Base-by-base conservation (phyloP, 2,888 invertebrate genomes). In the Xestia c-nigrum region DNA sequence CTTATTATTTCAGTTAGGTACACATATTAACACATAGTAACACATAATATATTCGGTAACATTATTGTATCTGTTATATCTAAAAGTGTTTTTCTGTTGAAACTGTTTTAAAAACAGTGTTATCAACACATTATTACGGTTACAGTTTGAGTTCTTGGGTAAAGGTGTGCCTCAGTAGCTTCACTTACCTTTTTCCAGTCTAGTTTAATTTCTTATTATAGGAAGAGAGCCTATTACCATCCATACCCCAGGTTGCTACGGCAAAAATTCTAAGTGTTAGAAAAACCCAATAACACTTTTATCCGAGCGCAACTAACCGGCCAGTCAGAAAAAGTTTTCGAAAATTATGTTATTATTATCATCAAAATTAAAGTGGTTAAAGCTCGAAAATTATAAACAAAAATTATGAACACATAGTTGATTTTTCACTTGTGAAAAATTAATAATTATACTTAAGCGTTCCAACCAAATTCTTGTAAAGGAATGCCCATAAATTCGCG, bases 401-500 rank as follows among this genome's bases (percentile, higher is more conserved):
- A 24, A 40, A 12, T 47, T 40, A 40, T 40, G 38, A 38, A 19
- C 19, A 19, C 6, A 38, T 9, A n/a, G 10, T 19, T 31, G 31
- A 31, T 31, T 31, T n/a, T 31, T 31, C 38, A 47, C 6, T 47
- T 16, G 12, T 47, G 6, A 50, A 67, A 12, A 40, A 5, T 16
- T 31, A 9, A 31, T 68, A 55, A 0, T 12, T 21, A 52, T 7
- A 50, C 19, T 4, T n/a, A 21, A 67, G 5, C 57, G 57, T 24
- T n/a, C 7, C 19, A 63, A 63, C 46, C 5, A 46, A 59, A 46
- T n/a, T 31, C 16, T 19, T 4, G 5, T 14, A 43, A 43, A 66
- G 46, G 19, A 50, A 70, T 7, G 40, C 31, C 2, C 21, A n/a
- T 0, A 59, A 59, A 43, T 83, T 78, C 59, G 16, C 50, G 5